These are phyloP conservation scores for Caenorhabditis tropicalis DNA, from an alignment of 1,140 invertebrate genomes.

Conservation along the genomic window DNA sequence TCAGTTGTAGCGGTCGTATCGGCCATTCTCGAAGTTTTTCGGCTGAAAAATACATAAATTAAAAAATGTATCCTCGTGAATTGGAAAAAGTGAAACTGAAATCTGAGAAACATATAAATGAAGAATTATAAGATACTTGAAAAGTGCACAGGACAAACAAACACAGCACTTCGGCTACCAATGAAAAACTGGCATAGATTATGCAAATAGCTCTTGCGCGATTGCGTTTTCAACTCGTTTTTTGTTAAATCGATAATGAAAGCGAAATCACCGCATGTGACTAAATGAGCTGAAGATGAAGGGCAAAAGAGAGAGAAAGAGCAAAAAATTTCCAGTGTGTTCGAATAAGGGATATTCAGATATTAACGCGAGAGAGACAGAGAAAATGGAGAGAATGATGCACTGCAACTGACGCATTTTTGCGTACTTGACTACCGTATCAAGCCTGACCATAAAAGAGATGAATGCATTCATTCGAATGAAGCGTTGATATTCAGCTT, in stretches of 20 bases:
- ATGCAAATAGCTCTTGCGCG: conserved; percentile 9
- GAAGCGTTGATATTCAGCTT: too few species aligned
- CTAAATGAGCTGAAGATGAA: neutral
- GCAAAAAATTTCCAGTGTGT: neutral
- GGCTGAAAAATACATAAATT: neutral
- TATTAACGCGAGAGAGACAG: neutral
- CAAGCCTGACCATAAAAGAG: neutral
- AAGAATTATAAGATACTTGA: neutral
- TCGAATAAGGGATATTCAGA: neutral
- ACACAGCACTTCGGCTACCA: neutral
- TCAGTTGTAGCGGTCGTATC: neutral
- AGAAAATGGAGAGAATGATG: neutral
- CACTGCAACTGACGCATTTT: neutral
- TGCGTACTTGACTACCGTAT: neutral
- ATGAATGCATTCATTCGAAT: too few species aligned
- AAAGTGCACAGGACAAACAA: conserved; percentile 12
- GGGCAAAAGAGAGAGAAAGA: neutral
- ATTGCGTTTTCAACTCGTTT: neutral
- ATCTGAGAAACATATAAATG: neutral
- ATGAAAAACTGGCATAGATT: neutral
- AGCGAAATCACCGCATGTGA: neutral
- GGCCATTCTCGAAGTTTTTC: neutral
- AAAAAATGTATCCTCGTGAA: too few species aligned
- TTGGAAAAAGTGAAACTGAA: neutral
- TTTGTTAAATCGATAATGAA: neutral